Base-by-base conservation (phyloP, 2,888 invertebrate genomes). In the Syritta pipiens region DNA sequence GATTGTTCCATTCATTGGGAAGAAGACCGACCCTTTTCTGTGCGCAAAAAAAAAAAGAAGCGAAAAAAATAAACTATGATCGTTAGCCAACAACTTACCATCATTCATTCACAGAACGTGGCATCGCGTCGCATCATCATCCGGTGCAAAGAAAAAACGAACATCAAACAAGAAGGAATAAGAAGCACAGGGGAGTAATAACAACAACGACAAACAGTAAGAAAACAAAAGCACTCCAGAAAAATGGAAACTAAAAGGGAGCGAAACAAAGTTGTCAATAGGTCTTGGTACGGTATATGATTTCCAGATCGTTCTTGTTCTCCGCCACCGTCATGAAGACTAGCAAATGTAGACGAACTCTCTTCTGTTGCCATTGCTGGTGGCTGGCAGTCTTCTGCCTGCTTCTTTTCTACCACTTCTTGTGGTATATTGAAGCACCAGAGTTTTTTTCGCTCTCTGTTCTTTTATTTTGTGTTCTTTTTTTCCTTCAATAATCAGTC, bases 401-500 rank as follows among this genome's bases (percentile, higher is more conserved):
- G 28, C n/a, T 5, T 32, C 35, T 30, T 12, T 28, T 32, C 44
- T 51, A 42, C 67, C 20, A 30, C 63, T 57, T 69, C 53, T 71
- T 60, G 77, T 79, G 77, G 72, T 72, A 72, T 79, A 79, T n/a
- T 79, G 79, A 67, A 57, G 71, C 65, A 65, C n/a, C n/a, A n/a
- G n/a, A n/a, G n/a, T 60, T 65, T 72, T 57, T 37, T 46, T 35
- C 17, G 42, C 19, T 30, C 19, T 26, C 26, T 46, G 22, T 42
- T 48, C 19, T 26, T 46, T n/a, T 12, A 12, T 42, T 5, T 19
- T 5, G 12, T 19, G 6, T 14, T 44, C 12, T 35, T 48, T 1
- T 65, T 12, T 10, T 71, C 46, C 63, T 71, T 72, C 49, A 79
- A 62, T 79, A 77, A 84, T 86, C 88, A 88, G 84, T 87, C 86